A percentile compares a stretch with the other conserved stretches of the same genome.
Evolutionary conservation across 2,888 invertebrate species (phyloP).

Genomic region (Hydropsyche betteni): DNA sequence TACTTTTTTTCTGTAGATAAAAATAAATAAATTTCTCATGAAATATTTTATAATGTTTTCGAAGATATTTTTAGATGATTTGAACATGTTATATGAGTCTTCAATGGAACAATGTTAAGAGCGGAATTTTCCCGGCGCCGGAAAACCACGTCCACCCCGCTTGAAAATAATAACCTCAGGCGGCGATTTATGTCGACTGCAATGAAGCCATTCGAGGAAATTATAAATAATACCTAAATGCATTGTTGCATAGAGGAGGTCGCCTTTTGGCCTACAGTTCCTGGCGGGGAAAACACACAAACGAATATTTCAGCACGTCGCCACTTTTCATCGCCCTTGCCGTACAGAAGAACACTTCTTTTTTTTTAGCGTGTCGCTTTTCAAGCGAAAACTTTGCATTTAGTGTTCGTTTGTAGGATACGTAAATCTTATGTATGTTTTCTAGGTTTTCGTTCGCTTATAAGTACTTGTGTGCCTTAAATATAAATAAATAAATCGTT

Average conservation of each 20-base stretch:
- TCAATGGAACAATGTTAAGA: conserved; percentile 14
- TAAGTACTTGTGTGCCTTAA: no score
- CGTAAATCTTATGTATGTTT: no score
- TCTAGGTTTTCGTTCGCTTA: no score
- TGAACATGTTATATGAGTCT: conserved; percentile 10
- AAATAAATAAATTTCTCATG: no score
- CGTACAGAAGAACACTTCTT: neutral
- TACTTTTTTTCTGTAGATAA: no score
- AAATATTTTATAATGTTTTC: no score
- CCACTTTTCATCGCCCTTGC: conserved; percentile 1
- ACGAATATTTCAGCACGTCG: conserved; percentile 16
- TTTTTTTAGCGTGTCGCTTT: no score
- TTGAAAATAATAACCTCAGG: conserved; percentile 42
- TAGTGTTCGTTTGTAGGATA: no score
- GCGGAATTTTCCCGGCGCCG: conserved; percentile 26
- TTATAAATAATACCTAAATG: conserved; percentile 40
- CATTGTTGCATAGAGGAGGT: conserved; percentile 30
- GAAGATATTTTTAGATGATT: no score
- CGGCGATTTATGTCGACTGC: conserved; percentile 46
- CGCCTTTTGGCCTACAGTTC: conserved; percentile 1
- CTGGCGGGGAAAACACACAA: neutral
- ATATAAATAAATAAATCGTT: no score
- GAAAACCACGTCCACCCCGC: conserved; percentile 38
- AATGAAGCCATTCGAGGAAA: conserved; percentile 46
- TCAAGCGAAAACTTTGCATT: no score